These are phyloP conservation scores for Pangasius mekongensis DNA, from an alignment of 2,797 vertebrate species.

Conservation along the genomic window DNA sequence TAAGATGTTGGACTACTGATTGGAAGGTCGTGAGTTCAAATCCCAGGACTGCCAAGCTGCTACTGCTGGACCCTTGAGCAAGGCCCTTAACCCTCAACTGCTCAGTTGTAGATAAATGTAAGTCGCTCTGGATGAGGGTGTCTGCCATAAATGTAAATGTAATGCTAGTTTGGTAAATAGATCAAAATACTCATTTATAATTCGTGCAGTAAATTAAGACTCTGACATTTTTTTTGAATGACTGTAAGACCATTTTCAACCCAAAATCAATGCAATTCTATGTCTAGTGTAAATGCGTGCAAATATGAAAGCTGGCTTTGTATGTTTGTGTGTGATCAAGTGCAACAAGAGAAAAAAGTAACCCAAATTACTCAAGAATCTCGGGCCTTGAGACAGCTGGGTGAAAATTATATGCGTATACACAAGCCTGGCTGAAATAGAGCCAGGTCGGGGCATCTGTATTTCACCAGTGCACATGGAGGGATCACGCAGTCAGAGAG, in stretches of 20 bases:
- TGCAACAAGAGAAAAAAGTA: conserved; percentile 42
- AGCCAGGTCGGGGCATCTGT: conserved; percentile 73
- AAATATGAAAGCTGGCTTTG: background rate
- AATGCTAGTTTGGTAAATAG: background rate
- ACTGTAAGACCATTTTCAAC: background rate
- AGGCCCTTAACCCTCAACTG: no score
- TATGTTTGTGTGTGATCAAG: conserved; percentile 23
- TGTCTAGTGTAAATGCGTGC: background rate
- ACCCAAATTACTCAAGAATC: conserved; percentile 48
- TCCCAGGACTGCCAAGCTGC: no score
- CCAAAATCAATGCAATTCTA: background rate
- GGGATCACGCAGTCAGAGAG: conserved; percentile 56
- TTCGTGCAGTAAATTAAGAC: background rate
- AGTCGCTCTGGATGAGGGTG: no score
- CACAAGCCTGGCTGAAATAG: conserved; percentile 82
- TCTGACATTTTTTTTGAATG: background rate
- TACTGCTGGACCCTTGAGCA: no score
- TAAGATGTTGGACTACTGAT: no score
- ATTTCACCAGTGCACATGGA: conserved; percentile 60
- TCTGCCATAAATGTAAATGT: no score
- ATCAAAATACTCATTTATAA: background rate
- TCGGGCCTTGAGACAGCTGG: conserved; percentile 65
- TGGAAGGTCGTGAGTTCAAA: no score
- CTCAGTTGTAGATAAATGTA: no score
- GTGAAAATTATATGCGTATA: conserved; percentile 87